Base-by-base conservation (phyloP, 2,113 vertebrate genomes). In the Rana temporaria region DNA sequence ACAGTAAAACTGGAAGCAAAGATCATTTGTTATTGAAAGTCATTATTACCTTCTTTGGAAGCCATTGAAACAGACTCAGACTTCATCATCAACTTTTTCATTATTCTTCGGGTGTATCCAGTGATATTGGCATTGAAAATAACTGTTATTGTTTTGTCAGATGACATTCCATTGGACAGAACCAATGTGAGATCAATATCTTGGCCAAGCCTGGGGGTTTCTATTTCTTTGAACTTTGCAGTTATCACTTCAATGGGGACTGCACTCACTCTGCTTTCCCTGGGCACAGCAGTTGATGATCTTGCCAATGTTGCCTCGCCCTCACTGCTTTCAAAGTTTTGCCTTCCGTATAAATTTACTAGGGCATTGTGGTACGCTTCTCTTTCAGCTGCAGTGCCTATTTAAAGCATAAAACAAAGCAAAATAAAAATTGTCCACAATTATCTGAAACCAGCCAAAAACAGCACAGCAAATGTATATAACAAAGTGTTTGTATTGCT, bases 351-450 rank as follows among this genome's bases (percentile, higher is more conserved):
- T 65, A 93, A 73, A 72, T 89, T 90, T 6, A 70, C 69, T 86
- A 89, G 22, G 1, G 93, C 93, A 77, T 92, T 93, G 20, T 0
- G 81, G 30, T 92, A 93, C 56, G 91, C 85, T 60, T 6, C 82
- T 69, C 93, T 89, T 86, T 94, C 93, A 71, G 93, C 89, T 2
- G 84, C 2, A 63, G 93, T 92, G n/a, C 92, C 93, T 94, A 81
- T 16, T 20, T 24, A 9, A 42, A 67, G 12, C 4, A 53, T 11
- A 48, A 59, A 69, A 8, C 22, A 22, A 11, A 53, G 26, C 26
- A 30, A 30, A 30, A 42, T 42, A 19, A 0, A 19, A 70, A 53
- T 2, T 24, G 22, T 8, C 15, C 7, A 70, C n/a, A 4, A 4
- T 4, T 9, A 30, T 42, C 6, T 42, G 1, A 42, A 42, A 7